Evolutionary conservation across 2,888 invertebrate genomes (phyloP).

Genomic region (Folsomia candida): DNA sequence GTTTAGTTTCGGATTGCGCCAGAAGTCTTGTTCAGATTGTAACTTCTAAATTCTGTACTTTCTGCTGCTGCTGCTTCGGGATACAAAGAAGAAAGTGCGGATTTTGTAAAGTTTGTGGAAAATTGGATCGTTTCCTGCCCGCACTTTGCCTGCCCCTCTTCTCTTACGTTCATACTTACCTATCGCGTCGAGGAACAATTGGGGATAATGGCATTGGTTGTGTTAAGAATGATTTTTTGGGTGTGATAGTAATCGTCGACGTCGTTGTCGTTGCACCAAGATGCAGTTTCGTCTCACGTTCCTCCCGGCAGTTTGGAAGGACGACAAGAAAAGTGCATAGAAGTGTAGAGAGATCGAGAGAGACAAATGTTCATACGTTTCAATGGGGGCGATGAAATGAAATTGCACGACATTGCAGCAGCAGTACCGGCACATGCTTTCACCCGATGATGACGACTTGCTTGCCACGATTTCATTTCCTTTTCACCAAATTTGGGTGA

Average conservation of each 20-base stretch:
- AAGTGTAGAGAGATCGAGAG: too few relatives aligned
- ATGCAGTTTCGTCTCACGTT: too few relatives aligned
- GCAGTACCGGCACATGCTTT: too few relatives aligned
- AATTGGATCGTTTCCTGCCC: not conserved
- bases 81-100: not conserved
- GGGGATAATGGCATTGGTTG: too few relatives aligned
- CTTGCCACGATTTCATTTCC: not conserved
- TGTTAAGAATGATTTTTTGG: too few relatives aligned
- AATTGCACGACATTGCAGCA: not conserved
- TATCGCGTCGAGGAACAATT: too few relatives aligned
- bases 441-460: not conserved
- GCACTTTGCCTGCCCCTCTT: too few relatives aligned
- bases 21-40: not conserved
- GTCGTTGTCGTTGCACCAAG: too few relatives aligned
- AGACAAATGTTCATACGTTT: not conserved
- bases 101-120: not conserved
- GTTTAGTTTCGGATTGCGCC: not conserved
- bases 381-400: not conserved
- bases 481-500: not conserved
- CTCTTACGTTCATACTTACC: too few relatives aligned
- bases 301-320: too few relatives aligned
- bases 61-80: not conserved
- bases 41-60: not conserved
- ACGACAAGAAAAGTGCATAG: too few relatives aligned
- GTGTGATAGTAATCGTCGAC: too few relatives aligned